Conservation (phyloP, 2,113 vertebrate genomes). For the Boulengeromyrus knoepffleri region DNA sequence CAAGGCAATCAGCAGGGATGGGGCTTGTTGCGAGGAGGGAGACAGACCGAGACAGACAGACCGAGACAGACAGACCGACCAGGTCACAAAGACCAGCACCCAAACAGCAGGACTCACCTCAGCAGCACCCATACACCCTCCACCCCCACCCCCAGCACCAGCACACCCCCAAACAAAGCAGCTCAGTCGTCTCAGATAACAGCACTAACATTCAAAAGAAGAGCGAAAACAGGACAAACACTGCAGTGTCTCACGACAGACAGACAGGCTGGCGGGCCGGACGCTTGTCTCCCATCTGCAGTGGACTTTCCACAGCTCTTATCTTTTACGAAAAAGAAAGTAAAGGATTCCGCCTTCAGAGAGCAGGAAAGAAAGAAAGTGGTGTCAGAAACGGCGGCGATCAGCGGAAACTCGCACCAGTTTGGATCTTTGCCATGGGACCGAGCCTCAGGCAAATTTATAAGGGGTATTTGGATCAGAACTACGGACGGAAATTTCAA, state of each 20-base stretch:
- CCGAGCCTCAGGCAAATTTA: neutral
- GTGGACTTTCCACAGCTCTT: slow-evolving; percentile 19
- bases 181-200: slow-evolving; percentile 18
- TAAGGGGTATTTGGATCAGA: neutral
- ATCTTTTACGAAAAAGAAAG: slow-evolving; percentile 1
- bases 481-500: neutral
- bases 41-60: slow-evolving; percentile 45
- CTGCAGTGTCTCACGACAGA: slow-evolving; percentile 9
- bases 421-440: neutral
- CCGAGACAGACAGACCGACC: slow-evolving; percentile 35
- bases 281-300: slow-evolving; percentile 12
- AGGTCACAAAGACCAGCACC: slow-evolving; percentile 41
- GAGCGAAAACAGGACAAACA: slow-evolving; percentile 14
- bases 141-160: slow-evolving; percentile 19
- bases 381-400: neutral
- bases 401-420: neutral
- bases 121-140: slow-evolving; percentile 23
- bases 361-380: neutral
- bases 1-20: slow-evolving; percentile 29
- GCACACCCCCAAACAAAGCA: slow-evolving; percentile 18
- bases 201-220: slow-evolving; percentile 24
- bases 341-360: neutral
- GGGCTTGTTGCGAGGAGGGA: slow-evolving; percentile 28
- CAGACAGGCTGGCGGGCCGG: slow-evolving; percentile 17
- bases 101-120: slow-evolving; percentile 20